Evolutionary conservation across 2,797 vertebrate genomes (phyloP), one percentile per base, ranked within the genome.

Genomic region (Sciaenops ocellatus): DNA sequence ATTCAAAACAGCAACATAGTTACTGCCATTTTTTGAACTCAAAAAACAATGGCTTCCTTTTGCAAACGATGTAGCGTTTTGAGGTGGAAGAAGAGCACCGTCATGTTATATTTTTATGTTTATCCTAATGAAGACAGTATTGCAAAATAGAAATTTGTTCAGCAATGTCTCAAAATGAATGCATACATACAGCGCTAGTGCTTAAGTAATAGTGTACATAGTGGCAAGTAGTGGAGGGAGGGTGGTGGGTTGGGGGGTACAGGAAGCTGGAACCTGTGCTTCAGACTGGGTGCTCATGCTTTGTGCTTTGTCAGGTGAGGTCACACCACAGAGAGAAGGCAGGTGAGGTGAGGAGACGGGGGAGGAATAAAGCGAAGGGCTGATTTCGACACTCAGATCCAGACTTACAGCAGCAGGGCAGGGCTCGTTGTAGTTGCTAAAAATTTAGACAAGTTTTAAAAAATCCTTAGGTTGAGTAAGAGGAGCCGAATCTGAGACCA

Each of bases 261-360:
- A 59, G 84, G 78, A 77, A 62, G 56, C 79, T 47, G 51, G 76
- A n/a, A 41, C 71, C 79, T 57, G 59, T 69, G 85, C 73, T 72
- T 88, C 79, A 79, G 7, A 78, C 22, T 73, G 88, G 77, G 84
- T 73, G 83, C 66, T 91, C 91, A 91, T 93, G 90, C 91, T 87
- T 85, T 81, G 77, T 80, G 78, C 47, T 66, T 34, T 71, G 63
- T 87, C 70, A 89, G 86, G 87, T 89, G 86, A 89, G 75, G 81
- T 88, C 88, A 90, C 80, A 63, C 81, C 84, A 91, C 87, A 85
- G 54, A 85, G 77, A 90, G 71, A 69, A 60, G 76, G 82, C 63
- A 77, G 73, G 83, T 86, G 76, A 79, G 71, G 80, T 54, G 69
- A 63, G 57, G 57, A 68, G 71, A 70, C 7, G 55, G 34, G 84